Conservation (phyloP, 2,113 vertebrate genomes). For the Aptenodytes forsteri region DNA sequence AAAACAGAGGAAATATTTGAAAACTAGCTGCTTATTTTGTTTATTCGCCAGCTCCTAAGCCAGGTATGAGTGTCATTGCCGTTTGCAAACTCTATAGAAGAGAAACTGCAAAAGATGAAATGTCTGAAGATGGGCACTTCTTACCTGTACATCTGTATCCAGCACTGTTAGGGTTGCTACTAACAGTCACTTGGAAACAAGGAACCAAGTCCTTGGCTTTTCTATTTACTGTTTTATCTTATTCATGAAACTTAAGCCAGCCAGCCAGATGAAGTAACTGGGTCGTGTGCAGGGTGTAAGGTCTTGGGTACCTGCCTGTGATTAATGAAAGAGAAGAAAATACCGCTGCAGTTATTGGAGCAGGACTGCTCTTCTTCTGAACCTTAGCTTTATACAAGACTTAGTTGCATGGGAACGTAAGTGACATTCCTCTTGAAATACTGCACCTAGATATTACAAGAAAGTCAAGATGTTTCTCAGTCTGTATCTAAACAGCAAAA, state of each 20-base stretch:
- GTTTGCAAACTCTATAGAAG: background rate
- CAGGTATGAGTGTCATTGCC: background rate
- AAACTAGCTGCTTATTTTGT: background rate
- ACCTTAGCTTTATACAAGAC: background rate
- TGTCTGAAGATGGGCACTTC: background rate
- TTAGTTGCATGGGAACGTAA: background rate
- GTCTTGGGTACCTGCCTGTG: background rate
- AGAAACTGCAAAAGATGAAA: background rate
- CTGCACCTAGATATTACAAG: background rate
- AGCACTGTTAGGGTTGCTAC: background rate
- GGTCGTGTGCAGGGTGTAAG: background rate
- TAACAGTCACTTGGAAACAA: background rate
- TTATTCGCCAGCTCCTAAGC: background rate
- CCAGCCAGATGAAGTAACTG: background rate
- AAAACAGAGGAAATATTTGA: background rate
- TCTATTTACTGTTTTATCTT: background rate
- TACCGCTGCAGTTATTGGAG: background rate
- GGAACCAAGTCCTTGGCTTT: background rate
- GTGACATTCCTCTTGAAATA: background rate
- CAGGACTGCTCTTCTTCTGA: background rate
- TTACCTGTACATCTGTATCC: background rate
- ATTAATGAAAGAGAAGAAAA: background rate
- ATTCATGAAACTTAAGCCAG: background rate
- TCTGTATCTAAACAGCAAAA: background rate
- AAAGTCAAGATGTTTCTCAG: background rate